phyloP scores from a whole-genome alignment of 2,797 vertebrate genomes.

The Pyrocephalus nanus region DNA sequence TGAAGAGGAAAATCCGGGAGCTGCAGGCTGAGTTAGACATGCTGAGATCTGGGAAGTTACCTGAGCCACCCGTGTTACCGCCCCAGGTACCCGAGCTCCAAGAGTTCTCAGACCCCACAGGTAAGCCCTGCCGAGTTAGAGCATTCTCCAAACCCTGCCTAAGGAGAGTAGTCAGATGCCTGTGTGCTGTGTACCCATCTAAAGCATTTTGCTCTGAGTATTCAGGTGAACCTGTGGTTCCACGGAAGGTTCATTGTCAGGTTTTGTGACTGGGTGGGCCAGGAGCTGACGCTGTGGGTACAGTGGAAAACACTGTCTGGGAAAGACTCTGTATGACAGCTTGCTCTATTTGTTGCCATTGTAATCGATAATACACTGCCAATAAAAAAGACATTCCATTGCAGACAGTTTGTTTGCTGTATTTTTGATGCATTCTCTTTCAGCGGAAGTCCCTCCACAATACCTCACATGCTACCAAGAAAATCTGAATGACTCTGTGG shows the following conservation, averaged over 20 bases:
- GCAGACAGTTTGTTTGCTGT: constrained; percentile 78
- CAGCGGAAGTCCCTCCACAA: constrained; percentile 39
- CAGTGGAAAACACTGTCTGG: constrained; percentile 35
- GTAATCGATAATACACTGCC: constrained; percentile 66
- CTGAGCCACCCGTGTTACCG: constrained; percentile 67
- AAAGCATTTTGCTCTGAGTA: constrained; percentile 4
- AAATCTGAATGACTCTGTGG: constrained; percentile 44
- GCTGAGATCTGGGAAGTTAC: constrained; percentile 83
- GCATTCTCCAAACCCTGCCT: constrained; percentile 52
- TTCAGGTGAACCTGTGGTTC: constrained; percentile 5
- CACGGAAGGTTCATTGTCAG: neutral
- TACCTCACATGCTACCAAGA: neutral
- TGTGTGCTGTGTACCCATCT: constrained; percentile 30
- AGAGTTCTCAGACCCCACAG: constrained; percentile 87
- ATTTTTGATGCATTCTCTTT: constrained; percentile 72
- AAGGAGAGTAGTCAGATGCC: constrained; percentile 54
- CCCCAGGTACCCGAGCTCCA: constrained; percentile 86
- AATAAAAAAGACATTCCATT: constrained; percentile 76
- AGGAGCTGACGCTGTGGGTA: constrained; percentile 1
- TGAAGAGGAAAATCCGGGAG: constrained; percentile 91
- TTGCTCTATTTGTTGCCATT: constrained; percentile 57
- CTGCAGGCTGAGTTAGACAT: constrained; percentile 90
- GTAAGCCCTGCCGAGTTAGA: constrained; percentile 78
- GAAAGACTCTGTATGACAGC: constrained; percentile 62
- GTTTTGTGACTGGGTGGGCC: constrained; percentile 19